A percentile compares a stretch with the other conserved stretches of the same genome.
Evolutionary conservation across 92 coral and sea anemone genomes (phyloP).

Genomic region (Galaxea fascicularis): DNA sequence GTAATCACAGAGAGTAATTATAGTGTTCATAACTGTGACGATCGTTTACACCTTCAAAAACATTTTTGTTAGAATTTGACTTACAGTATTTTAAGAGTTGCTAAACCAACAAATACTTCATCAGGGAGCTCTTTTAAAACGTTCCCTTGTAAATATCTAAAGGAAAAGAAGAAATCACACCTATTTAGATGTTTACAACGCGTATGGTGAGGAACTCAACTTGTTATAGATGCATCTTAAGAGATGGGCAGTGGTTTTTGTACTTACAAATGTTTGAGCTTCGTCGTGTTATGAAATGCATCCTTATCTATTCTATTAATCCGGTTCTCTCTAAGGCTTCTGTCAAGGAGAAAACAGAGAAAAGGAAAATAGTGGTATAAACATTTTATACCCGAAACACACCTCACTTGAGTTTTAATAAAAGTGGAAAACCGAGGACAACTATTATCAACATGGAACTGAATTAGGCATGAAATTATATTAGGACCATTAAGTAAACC

Average conservation of each 20-base stretch:
- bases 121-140: conserved; percentile 10
- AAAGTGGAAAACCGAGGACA: background rate
- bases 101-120: conserved; percentile 4
- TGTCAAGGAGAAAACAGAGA: background rate
- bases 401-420: background rate
- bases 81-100: conserved; percentile 32
- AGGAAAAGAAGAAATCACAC: too few relatives aligned
- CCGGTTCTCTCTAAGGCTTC: conserved; percentile 74
- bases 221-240: background rate
- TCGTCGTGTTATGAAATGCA: conserved; percentile 54
- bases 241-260: background rate
- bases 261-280: conserved; percentile 73
- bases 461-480: too few relatives aligned
- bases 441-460: too few relatives aligned
- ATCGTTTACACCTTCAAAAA: too few relatives aligned
- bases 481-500: too few relatives aligned
- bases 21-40: too few relatives aligned
- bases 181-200: background rate
- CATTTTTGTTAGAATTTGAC: background rate
- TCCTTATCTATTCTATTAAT: conserved; percentile 42
- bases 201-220: background rate
- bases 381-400: background rate
- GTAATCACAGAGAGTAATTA: background rate
- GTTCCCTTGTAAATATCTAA: conserved; percentile 18
- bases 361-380: background rate